phyloP scores from a whole-genome alignment of 2,888 invertebrate genomes.

The Eubasilissa splendida region DNA sequence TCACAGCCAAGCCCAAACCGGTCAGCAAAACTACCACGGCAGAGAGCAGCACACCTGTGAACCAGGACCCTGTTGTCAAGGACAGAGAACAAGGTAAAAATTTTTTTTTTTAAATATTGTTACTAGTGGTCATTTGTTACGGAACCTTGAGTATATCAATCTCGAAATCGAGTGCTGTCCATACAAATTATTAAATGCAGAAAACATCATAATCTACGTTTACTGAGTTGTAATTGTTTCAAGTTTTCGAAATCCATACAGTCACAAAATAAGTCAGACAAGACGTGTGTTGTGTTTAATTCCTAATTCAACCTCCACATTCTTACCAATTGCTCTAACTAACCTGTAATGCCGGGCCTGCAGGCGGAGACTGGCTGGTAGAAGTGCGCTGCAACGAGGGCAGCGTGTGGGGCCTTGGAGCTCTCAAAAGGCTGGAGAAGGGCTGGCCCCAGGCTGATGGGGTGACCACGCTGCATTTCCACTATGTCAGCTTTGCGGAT shows the following conservation, averaged over 20 bases:
- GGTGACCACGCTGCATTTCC: slow-evolving; percentile 88
- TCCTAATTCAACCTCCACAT: too few relatives aligned
- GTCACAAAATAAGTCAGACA: too few relatives aligned
- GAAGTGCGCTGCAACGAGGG: slow-evolving; percentile 88
- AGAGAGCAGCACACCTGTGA: slow-evolving; percentile 67
- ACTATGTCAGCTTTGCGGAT: slow-evolving; percentile 89
- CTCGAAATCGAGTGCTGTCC: too few relatives aligned
- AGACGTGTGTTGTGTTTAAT: too few relatives aligned
- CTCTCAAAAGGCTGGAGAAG: slow-evolving; percentile 84
- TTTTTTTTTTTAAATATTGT: too few relatives aligned
- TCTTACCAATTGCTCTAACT: too few relatives aligned
- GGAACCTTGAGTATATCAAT: too few relatives aligned
- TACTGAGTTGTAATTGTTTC: too few relatives aligned
- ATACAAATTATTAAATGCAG: too few relatives aligned
- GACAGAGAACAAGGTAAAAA: slow-evolving; percentile 80
- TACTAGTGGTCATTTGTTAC: too few relatives aligned
- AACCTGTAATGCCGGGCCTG: not conserved
- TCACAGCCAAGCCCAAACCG: slow-evolving; percentile 76
- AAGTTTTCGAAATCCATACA: too few relatives aligned
- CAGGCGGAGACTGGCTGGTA: slow-evolving; percentile 90
- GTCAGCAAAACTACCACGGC: slow-evolving; percentile 68
- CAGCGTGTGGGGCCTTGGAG: slow-evolving; percentile 91
- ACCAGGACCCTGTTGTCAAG: slow-evolving; percentile 71
- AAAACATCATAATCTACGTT: too few relatives aligned
- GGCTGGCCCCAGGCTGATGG: slow-evolving; percentile 84